phyloP scores from a whole-genome alignment of 2,888 invertebrate species.

The Sinotaia quadrata region DNA sequence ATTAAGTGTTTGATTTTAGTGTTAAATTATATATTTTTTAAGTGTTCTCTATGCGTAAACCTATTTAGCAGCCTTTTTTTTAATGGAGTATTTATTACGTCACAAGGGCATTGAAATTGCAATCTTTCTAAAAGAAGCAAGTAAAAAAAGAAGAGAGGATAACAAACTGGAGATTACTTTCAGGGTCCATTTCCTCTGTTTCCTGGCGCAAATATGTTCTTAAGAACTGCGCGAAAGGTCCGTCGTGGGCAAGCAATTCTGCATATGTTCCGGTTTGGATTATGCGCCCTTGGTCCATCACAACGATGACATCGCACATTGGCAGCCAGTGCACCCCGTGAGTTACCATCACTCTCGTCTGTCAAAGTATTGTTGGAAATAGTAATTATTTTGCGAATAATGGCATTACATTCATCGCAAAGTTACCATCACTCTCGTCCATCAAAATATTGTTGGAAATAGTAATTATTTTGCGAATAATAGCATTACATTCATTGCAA shows the following conservation, averaged over 20 bases:
- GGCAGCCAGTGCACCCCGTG: constrained; percentile 95
- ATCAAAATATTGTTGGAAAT: constrained; percentile 7
- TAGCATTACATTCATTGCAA: constrained; percentile 29
- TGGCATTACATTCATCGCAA: constrained; percentile 29
- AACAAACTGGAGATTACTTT: constrained; percentile 43
- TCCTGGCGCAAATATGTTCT: constrained; percentile 73
- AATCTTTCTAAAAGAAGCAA: no score
- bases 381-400: neutral
- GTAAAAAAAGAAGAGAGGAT: neutral
- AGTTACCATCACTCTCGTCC: constrained; percentile 92
- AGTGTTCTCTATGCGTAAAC: no score
- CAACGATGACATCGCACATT: constrained; percentile 90
- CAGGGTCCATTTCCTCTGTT: constrained; percentile 56
- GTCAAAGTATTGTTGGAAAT: constrained; percentile 6
- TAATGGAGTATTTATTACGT: no score
- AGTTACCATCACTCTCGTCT: constrained; percentile 92
- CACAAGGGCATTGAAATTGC: no score
- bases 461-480: neutral
- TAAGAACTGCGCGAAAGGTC: constrained; percentile 76
- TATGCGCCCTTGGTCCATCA: constrained; percentile 88
- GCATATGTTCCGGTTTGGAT: constrained; percentile 92
- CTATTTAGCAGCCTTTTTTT: no score
- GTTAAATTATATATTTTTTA: no score
- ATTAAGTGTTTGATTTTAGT: no score
- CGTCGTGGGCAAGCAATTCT: constrained; percentile 85